Evolutionary conservation across 2,888 invertebrate species (phyloP).

Genomic region (Acrobasis suavella): DNA sequence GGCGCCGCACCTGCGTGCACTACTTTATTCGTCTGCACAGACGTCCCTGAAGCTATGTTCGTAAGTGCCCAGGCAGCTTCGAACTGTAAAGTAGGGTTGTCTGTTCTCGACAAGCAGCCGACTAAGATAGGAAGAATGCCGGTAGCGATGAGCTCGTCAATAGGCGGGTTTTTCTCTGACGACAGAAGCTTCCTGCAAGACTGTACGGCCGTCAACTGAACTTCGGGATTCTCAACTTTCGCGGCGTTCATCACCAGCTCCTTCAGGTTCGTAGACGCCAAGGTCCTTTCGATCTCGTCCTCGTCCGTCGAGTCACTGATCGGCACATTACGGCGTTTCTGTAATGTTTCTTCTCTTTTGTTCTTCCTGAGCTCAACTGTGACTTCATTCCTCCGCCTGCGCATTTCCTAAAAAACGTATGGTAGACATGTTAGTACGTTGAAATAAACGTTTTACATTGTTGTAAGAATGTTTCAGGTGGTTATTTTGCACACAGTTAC

Average conservation of each 20-base stretch:
- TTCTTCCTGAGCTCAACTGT: slow-evolving; percentile 98
- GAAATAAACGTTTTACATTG: neutral
- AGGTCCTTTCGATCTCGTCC: slow-evolving; percentile 87
- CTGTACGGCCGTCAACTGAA: slow-evolving; percentile 95
- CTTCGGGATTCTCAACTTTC: slow-evolving; percentile 88
- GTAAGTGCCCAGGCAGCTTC: slow-evolving; percentile 99
- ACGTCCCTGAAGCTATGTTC: slow-evolving; percentile 97
- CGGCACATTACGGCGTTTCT: slow-evolving; percentile 98
- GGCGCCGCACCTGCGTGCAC: slow-evolving; percentile 98
- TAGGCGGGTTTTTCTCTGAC: slow-evolving; percentile 98
- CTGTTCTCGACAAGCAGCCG: slow-evolving; percentile 91
- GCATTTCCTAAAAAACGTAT: slow-evolving; percentile 90
- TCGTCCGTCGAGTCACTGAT: slow-evolving; percentile 91
- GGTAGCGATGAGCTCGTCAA: slow-evolving; percentile 96
- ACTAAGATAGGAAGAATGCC: slow-evolving; percentile 98
- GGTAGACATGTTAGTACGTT: neutral
- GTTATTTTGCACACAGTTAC: slow-evolving; percentile 60
- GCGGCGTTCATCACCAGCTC: slow-evolving; percentile 94
- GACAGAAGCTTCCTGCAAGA: slow-evolving; percentile 97
- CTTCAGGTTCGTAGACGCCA: slow-evolving; percentile 88
- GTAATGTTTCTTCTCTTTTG: slow-evolving; percentile 97
- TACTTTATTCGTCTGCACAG: slow-evolving; percentile 94
- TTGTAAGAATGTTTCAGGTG: neutral
- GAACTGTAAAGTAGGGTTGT: slow-evolving; percentile 95
- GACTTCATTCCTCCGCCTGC: slow-evolving; percentile 97